phyloP scores from a whole-genome alignment of 2,888 invertebrate genomes.

The Drosophila merina region DNA sequence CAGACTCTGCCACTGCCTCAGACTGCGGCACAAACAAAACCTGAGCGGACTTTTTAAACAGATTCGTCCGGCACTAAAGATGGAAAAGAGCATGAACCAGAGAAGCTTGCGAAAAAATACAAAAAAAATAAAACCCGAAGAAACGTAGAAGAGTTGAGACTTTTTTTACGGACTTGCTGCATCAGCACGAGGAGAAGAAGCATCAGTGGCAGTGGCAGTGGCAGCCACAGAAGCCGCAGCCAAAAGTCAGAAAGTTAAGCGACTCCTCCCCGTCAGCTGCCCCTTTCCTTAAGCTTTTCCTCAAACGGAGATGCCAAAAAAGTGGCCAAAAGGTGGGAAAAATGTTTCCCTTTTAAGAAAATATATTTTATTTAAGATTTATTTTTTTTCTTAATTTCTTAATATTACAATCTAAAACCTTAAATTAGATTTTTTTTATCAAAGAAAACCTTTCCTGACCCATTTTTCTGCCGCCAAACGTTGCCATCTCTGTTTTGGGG shows the following conservation, averaged over 20 bases:
- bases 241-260: constrained; percentile 77
- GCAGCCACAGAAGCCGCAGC: constrained; percentile 57
- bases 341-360: no score
- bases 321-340: neutral
- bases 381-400: no score
- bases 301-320: constrained; percentile 17
- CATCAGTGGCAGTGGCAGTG: constrained; percentile 12
- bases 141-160: constrained; percentile 10
- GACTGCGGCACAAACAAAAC: constrained; percentile 52
- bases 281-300: constrained; percentile 10
- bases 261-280: constrained; percentile 26
- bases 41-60: constrained; percentile 76
- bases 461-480: constrained; percentile 3
- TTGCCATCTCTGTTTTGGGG: neutral
- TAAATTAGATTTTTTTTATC: neutral
- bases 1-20: constrained; percentile 33
- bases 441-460: neutral
- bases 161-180: constrained; percentile 27
- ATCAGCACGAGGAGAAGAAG: constrained; percentile 41
- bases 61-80: constrained; percentile 36
- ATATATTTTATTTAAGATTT: no score
- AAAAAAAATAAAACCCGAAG: neutral
- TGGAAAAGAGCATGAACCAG: neutral
- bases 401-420: neutral
- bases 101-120: constrained; percentile 2